phyloP scores from a whole-genome alignment of 2,797 vertebrate species.

The Schizothorax lantsangensis region DNA sequence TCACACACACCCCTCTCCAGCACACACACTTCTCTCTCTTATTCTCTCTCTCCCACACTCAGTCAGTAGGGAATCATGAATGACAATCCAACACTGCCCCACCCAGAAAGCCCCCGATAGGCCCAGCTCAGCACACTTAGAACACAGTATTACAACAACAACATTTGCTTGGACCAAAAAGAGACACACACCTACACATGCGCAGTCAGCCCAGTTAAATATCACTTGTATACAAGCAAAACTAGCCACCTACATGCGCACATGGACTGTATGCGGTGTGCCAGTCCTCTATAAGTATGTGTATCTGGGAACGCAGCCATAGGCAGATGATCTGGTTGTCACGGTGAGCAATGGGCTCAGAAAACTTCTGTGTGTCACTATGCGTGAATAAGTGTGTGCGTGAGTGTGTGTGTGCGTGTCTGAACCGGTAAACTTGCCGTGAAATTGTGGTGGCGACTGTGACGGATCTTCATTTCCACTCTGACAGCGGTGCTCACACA shows the following conservation, averaged over 20 bases:
- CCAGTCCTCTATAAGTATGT: conserved; percentile 34
- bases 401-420: conserved; percentile 52
- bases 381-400: conserved; percentile 49
- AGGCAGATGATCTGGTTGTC: conserved; percentile 63
- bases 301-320: conserved; percentile 58
- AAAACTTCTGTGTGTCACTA: conserved; percentile 45
- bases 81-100: conserved; percentile 59
- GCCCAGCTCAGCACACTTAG: conserved; percentile 33
- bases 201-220: background rate
- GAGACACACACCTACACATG: conserved; percentile 38
- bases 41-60: conserved; percentile 38
- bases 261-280: conserved; percentile 12
- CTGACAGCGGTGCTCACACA: conserved; percentile 51
- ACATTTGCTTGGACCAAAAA: conserved; percentile 23
- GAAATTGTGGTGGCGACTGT: conserved; percentile 63
- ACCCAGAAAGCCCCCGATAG: conserved; percentile 55
- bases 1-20: conserved; percentile 50
- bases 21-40: conserved; percentile 40
- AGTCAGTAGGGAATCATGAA: conserved; percentile 60
- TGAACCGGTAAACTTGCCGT: conserved; percentile 55
- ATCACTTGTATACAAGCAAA: background rate
- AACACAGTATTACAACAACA: conserved; percentile 22
- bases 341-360: conserved; percentile 59
- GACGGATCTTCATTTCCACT: conserved; percentile 64
- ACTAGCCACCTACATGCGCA: conserved; percentile 24